Conservation (phyloP, 2,888 invertebrate genomes). For the Brachylomia viminalis region DNA sequence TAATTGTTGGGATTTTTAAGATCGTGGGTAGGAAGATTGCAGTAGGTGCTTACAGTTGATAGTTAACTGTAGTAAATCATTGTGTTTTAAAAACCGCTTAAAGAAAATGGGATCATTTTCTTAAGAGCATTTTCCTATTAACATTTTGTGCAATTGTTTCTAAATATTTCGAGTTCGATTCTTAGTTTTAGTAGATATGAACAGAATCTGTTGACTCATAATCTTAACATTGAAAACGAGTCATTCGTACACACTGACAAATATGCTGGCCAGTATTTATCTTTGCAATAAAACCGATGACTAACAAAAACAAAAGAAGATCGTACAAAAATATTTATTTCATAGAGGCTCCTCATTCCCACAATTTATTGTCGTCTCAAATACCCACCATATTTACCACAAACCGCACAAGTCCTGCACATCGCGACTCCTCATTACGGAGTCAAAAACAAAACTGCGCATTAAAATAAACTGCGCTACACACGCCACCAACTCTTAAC, state of each 20-base stretch:
- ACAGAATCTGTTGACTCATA: neutral
- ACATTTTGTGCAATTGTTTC: neutral
- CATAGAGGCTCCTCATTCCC: neutral
- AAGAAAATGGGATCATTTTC: neutral
- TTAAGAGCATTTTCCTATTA: neutral
- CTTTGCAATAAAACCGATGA: neutral
- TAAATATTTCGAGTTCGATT: neutral
- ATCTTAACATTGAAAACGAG: neutral
- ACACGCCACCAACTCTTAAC: constrained; percentile 59
- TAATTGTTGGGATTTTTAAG: constrained; percentile 20
- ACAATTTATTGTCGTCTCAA: neutral
- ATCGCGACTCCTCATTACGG: constrained; percentile 55
- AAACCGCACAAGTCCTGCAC: constrained; percentile 5
- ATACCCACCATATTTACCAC: constrained; percentile 17
- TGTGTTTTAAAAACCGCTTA: neutral
- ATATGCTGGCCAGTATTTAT: neutral
- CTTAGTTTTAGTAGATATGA: neutral
- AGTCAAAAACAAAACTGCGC: constrained; percentile 63
- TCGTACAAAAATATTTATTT: neutral
- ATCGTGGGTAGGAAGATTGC: neutral
- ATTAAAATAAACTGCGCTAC: constrained; percentile 59
- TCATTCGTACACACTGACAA: neutral
- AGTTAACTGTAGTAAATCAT: neutral
- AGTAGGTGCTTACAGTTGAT: neutral
- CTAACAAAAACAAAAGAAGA: neutral